These are phyloP conservation scores for Callimico goeldii DNA, from an alignment of 2,797 vertebrate species.

Conservation along the genomic window DNA sequence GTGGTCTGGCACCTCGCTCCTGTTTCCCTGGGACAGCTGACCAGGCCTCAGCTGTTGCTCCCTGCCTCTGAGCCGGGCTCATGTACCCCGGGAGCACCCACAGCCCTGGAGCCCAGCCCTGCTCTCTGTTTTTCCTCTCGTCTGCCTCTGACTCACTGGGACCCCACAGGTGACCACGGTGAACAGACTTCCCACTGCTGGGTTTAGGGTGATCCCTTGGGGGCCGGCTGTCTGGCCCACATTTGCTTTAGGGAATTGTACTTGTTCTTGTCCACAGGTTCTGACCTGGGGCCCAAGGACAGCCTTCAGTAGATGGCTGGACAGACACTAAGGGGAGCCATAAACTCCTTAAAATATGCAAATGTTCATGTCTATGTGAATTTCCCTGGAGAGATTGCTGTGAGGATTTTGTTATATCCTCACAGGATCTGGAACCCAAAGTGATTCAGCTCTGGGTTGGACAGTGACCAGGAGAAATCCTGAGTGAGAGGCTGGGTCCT, in stretches of 20 bases:
- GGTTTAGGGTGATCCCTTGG: not conserved
- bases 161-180: not conserved
- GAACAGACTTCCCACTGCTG: not conserved
- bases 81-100: not conserved
- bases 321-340: not conserved
- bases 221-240: not conserved
- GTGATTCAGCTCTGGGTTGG: not conserved
- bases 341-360: not conserved
- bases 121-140: not conserved
- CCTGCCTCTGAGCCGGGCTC: not conserved
- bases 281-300: not conserved
- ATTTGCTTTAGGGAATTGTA: not conserved
- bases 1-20: not conserved
- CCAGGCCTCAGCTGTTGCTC: conserved; percentile 52
- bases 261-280: not conserved
- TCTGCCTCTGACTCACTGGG: not conserved
- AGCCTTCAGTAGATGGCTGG: not conserved
- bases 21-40: conserved; percentile 59
- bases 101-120: not conserved
- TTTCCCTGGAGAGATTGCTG: not conserved
- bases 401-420: not conserved
- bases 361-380: not conserved
- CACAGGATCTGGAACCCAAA: not conserved
- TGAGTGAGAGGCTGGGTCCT: fast-evolving
- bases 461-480: not conserved